These are phyloP conservation scores for Girardia tigrina DNA, from an alignment of 2,888 invertebrate genomes.

Conservation along the genomic window DNA sequence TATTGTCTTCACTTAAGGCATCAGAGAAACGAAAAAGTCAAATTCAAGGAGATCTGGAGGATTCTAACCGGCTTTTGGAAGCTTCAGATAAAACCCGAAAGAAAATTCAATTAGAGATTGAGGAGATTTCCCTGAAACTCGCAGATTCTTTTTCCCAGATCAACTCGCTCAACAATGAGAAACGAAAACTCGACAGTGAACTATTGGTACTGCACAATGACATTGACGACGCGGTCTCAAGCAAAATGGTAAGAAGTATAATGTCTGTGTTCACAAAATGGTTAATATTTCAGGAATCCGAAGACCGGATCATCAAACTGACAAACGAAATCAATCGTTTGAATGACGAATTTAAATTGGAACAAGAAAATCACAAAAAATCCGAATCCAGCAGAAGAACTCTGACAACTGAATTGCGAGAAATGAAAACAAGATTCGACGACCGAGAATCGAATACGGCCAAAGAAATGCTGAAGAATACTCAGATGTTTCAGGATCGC, in stretches of 20 bases:
- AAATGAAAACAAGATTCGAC: background rate
- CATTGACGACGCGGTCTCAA: background rate
- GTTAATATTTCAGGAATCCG: background rate
- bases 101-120: background rate
- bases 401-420: background rate
- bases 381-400: background rate
- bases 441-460: background rate
- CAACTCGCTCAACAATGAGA: background rate
- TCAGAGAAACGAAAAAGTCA: background rate
- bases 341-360: background rate
- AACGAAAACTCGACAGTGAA: conserved; percentile 16
- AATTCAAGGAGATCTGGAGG: background rate
- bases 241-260: background rate
- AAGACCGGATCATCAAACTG: background rate
- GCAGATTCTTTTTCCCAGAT: background rate
- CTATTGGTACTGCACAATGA: background rate
- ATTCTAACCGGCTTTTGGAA: background rate
- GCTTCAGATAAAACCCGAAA: conserved; percentile 18
- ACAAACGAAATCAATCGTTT: background rate
- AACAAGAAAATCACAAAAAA: background rate
- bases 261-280: background rate
- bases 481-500: background rate
- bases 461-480: background rate
- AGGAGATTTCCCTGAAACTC: background rate
- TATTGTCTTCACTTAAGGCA: too few relatives aligned